Conservation (phyloP, 2,113 vertebrate genomes). For the Pelmatolapia mariae region DNA sequence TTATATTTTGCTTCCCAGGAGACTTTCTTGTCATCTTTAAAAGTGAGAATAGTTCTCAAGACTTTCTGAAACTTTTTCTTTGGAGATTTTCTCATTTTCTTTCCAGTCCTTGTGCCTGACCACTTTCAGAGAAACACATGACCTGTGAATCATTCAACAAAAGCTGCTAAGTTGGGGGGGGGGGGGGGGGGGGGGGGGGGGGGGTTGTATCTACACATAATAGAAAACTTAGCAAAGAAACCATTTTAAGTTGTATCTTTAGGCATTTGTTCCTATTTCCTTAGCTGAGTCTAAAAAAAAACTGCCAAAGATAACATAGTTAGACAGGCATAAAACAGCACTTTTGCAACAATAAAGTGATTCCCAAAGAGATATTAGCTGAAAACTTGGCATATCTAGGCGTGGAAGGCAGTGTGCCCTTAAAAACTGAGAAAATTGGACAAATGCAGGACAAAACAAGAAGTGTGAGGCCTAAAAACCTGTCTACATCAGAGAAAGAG, state of each 20-base stretch:
- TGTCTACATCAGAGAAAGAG: neutral
- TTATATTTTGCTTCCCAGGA: neutral
- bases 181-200: fast-evolving
- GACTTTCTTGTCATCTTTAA: too few relatives aligned
- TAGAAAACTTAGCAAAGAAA: neutral
- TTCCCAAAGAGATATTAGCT: neutral
- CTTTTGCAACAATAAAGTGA: neutral
- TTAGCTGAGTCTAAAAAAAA: neutral
- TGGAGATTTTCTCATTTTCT: neutral
- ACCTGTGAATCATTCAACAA: neutral
- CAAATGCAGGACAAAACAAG: neutral
- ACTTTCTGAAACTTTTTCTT: too few relatives aligned
- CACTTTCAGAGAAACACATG: neutral
- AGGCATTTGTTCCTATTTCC: neutral
- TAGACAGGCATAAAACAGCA: neutral
- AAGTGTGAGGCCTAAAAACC: neutral
- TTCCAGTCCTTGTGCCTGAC: neutral
- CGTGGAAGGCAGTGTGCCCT: fast-evolving
- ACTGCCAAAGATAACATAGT: neutral
- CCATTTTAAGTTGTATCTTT: neutral
- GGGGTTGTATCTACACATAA: too few relatives aligned
- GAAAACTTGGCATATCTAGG: neutral
- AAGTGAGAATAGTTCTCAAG: neutral
- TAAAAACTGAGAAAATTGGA: neutral
- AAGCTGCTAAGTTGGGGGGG: neutral